Conservation (phyloP, 1,140 invertebrate species). For the Microplitis mediator region DNA sequence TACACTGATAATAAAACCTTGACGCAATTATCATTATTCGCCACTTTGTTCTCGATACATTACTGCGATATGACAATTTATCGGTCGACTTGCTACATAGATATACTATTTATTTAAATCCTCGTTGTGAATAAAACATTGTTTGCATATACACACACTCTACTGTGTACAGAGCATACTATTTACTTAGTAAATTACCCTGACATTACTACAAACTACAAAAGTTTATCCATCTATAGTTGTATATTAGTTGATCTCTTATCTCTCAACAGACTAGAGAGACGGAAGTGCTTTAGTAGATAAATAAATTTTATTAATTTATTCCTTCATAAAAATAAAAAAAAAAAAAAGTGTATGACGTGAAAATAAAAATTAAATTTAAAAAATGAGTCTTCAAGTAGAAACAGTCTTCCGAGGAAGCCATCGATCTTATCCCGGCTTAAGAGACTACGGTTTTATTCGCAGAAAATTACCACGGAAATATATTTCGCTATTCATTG, state of each 20-base stretch:
- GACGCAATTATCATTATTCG: conserved; percentile 19
- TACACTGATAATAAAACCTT: conserved; percentile 26
- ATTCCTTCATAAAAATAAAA: neutral
- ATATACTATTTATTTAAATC: neutral
- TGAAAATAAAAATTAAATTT: conserved; percentile 3
- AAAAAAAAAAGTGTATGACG: neutral
- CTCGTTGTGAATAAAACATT: neutral
- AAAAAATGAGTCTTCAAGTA: conserved; percentile 7
- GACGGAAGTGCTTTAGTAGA: neutral
- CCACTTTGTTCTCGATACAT: conserved; percentile 20
- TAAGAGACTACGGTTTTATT: conserved; percentile 8
- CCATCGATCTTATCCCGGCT: conserved; percentile 23
- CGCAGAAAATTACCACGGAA: conserved; percentile 26
- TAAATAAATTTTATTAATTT: neutral
- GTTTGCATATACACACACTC: neutral
- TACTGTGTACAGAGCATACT: neutral
- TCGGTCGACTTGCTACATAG: neutral
- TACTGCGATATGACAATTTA: conserved; percentile 1
- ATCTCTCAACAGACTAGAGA: neutral
- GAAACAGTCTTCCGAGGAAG: conserved; percentile 14
- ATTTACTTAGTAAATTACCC: too few species aligned
- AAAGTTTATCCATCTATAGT: too few species aligned
- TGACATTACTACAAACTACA: too few species aligned
- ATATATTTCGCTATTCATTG: conserved; percentile 27
- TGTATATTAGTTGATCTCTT: too few species aligned